These are phyloP conservation scores for Geotrupes spiniger DNA, from an alignment of 2,888 invertebrate species.

Conservation along the genomic window DNA sequence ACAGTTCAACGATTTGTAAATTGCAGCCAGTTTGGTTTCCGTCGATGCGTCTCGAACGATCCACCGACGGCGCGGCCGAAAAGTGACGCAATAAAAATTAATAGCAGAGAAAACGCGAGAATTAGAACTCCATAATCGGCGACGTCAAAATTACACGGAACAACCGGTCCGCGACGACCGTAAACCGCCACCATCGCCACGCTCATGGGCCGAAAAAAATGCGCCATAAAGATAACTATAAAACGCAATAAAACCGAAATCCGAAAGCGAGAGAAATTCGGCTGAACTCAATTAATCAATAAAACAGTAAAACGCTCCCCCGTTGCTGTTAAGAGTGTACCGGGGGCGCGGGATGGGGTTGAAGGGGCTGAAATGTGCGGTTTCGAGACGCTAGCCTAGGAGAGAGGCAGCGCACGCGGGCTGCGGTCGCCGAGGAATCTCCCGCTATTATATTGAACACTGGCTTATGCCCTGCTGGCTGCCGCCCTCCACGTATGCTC, in stretches of 20 bases:
- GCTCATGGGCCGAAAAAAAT: constrained; percentile 32
- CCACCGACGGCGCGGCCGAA: constrained; percentile 24
- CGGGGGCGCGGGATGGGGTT: constrained; percentile 29
- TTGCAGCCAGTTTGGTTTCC: no score
- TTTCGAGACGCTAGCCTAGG: constrained; percentile 51
- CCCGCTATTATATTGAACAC: constrained; percentile 52
- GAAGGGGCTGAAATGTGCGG: constrained; percentile 49
- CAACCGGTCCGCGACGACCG: constrained; percentile 37
- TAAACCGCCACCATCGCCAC: constrained; percentile 35
- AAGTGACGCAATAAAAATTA: constrained; percentile 44
- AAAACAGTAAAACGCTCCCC: constrained; percentile 52
- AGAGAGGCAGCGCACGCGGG: constrained; percentile 47
- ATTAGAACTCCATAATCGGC: constrained; percentile 42
- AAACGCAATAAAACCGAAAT: constrained; percentile 48
- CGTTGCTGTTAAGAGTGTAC: constrained; percentile 48
- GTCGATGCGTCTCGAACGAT: no score
- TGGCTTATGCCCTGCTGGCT: constrained; percentile 39
- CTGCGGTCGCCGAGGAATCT: constrained; percentile 51
- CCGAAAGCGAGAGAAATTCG: constrained; percentile 48
- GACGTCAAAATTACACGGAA: constrained; percentile 42
- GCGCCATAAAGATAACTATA: constrained; percentile 45
- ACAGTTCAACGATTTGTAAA: no score
- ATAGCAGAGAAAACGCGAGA: constrained; percentile 40
- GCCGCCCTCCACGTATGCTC: constrained; percentile 14
- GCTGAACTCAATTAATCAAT: constrained; percentile 52